Evolutionary conservation across 2,888 invertebrate genomes (phyloP).

Genomic region (Lordiphosa andalusiaca): DNA sequence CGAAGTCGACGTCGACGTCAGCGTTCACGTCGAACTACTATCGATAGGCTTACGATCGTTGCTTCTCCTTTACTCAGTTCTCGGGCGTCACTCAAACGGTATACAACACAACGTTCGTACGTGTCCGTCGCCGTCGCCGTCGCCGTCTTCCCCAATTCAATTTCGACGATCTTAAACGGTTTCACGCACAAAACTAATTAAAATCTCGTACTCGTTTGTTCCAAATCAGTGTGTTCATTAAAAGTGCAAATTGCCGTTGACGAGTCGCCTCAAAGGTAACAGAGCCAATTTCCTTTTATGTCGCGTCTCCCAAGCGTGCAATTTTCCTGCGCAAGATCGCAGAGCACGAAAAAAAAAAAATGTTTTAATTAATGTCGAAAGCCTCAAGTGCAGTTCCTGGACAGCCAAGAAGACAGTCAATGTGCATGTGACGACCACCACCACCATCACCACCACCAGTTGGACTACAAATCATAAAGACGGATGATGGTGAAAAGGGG

Average conservation of each 20-base stretch:
- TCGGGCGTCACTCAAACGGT: constrained; percentile 60
- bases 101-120: constrained; percentile 27
- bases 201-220: constrained; percentile 25
- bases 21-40: constrained; percentile 45
- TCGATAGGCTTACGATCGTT: constrained; percentile 57
- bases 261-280: constrained; percentile 59
- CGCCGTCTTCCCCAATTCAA: neutral
- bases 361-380: constrained; percentile 59
- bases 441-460: constrained; percentile 9
- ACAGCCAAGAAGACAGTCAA: constrained; percentile 26
- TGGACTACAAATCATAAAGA: constrained; percentile 1
- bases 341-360: constrained; percentile 14
- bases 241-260: constrained; percentile 59
- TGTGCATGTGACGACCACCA: constrained; percentile 17
- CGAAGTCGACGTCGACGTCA: constrained; percentile 15
- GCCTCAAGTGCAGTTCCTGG: constrained; percentile 1
- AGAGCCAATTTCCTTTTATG: constrained; percentile 43
- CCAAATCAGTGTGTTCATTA: constrained; percentile 39
- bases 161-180: constrained; percentile 17
- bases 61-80: constrained; percentile 35
- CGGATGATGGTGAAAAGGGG: neutral
- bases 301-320: constrained; percentile 59
- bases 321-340: constrained; percentile 41
- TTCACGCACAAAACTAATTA: constrained; percentile 42
- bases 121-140: neutral